Percentiles rank a stretch among this genome's conserved stretches.
phyloP scores from a whole-genome alignment of 2,888 invertebrate genomes.

The Trissoscelio sp. region DNA sequence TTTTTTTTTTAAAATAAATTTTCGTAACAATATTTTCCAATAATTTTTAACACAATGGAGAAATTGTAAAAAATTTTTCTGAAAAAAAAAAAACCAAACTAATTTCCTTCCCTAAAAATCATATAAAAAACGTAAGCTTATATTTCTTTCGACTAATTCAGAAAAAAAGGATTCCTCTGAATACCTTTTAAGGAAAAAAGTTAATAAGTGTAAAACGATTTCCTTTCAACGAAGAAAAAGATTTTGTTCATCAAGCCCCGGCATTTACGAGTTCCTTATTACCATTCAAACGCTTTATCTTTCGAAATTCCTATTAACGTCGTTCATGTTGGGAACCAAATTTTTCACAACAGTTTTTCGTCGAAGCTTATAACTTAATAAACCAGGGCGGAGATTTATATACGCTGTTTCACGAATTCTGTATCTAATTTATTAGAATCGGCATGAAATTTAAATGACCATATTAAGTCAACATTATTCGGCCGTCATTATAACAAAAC shows the following conservation, averaged over 20 bases:
- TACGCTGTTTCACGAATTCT: background rate
- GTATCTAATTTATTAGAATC: constrained; percentile 33
- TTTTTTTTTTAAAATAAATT: too few relatives aligned
- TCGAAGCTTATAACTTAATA: constrained; percentile 52
- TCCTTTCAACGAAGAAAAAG: background rate
- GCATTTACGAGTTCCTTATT: constrained; percentile 24
- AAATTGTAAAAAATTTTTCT: background rate
- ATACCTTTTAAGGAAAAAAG: background rate
- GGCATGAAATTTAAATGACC: constrained; percentile 44
- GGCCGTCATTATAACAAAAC: constrained; percentile 38
- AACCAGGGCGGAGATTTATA: constrained; percentile 17
- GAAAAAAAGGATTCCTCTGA: background rate
- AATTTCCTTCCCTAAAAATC: too few relatives aligned
- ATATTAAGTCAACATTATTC: constrained; percentile 46
- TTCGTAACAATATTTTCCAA: too few relatives aligned
- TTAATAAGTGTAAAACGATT: constrained; percentile 48
- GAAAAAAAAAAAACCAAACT: too few relatives aligned
- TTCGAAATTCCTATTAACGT: constrained; percentile 31
- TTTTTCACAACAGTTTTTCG: constrained; percentile 42
- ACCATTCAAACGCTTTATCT: constrained; percentile 23
- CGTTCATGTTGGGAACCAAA: background rate
- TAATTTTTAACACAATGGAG: too few relatives aligned
- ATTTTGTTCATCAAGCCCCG: background rate
- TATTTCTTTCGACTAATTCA: background rate
- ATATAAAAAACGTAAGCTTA: too few relatives aligned